Conservation (phyloP, 1,140 invertebrate genomes). For the Listronotus bonariensis region DNA sequence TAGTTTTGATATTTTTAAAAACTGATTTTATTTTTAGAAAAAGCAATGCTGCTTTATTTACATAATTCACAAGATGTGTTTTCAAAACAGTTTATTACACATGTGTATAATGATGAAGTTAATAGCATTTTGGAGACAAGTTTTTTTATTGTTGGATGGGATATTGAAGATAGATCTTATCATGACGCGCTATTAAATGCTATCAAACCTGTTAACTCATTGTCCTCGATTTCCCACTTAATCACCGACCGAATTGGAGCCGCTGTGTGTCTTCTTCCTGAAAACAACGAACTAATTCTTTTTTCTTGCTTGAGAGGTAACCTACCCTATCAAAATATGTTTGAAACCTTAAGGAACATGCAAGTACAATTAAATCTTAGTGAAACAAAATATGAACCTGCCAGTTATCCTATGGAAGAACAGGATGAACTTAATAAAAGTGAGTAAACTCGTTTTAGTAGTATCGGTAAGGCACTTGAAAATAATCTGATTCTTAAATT, state of each 20-base stretch:
- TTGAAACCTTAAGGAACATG: not conserved
- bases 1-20: too few species aligned
- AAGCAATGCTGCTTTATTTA: constrained; percentile 38
- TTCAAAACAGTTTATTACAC: constrained; percentile 22
- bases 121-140: constrained; percentile 16
- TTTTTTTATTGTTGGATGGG: constrained; percentile 40
- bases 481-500: too few species aligned
- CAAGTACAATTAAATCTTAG: not conserved
- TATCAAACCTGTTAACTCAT: constrained; percentile 11
- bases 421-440: not conserved
- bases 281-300: constrained; percentile 25
- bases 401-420: not conserved
- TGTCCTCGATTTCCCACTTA: constrained; percentile 21
- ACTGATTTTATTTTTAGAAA: constrained; percentile 24
- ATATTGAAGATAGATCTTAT: constrained; percentile 30
- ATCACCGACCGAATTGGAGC: constrained; percentile 24
- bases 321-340: constrained; percentile 24
- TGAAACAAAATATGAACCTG: not conserved
- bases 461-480: too few species aligned
- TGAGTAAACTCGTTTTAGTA: too few species aligned
- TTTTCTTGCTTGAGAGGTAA: constrained; percentile 37
- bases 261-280: constrained; percentile 33
- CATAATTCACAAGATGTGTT: constrained; percentile 41
- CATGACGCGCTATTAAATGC: constrained; percentile 34
- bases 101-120: constrained; percentile 26